Conservation (phyloP, 2,888 invertebrate genomes). For the Papilio demoleus region DNA sequence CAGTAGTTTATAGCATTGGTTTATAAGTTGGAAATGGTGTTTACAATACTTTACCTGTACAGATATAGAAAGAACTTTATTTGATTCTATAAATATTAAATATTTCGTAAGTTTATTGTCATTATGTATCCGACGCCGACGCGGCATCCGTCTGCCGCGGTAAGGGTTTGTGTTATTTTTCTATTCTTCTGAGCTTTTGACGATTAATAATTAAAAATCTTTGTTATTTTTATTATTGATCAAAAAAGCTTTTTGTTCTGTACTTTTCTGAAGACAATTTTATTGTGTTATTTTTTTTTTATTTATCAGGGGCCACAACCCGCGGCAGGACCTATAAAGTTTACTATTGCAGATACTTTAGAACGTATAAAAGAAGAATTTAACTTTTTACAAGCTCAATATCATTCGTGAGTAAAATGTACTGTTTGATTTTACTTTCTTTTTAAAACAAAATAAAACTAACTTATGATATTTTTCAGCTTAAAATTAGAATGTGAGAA, state of each 20-base stretch:
- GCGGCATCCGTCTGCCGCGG: constrained; percentile 90
- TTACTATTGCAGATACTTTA: constrained; percentile 95
- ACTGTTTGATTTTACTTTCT: neutral
- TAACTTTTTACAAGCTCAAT: constrained; percentile 96
- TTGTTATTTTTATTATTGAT: constrained; percentile 2
- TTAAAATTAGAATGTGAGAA: constrained; percentile 99
- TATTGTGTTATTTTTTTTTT: constrained; percentile 56
- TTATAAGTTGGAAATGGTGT: constrained; percentile 69
- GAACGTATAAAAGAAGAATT: constrained; percentile 98
- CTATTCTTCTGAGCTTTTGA: constrained; percentile 41
- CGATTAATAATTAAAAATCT: neutral
- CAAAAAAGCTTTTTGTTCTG: constrained; percentile 27
- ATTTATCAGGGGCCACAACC: constrained; percentile 91
- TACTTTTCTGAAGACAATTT: constrained; percentile 44
- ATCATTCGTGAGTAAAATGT: constrained; percentile 91
- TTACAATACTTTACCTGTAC: constrained; percentile 60
- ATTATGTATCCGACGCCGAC: constrained; percentile 90
- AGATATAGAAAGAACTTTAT: constrained; percentile 70
- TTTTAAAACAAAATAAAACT: neutral
- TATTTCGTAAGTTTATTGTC: constrained; percentile 49
- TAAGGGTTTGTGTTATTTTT: constrained; percentile 83
- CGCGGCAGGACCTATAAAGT: constrained; percentile 95
- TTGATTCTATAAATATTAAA: constrained; percentile 60
- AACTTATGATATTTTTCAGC: constrained; percentile 78
- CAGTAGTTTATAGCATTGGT: constrained; percentile 73